These are phyloP conservation scores for Anisognathus igniventris DNA, from an alignment of 2,797 vertebrate genomes.

Conservation along the genomic window DNA sequence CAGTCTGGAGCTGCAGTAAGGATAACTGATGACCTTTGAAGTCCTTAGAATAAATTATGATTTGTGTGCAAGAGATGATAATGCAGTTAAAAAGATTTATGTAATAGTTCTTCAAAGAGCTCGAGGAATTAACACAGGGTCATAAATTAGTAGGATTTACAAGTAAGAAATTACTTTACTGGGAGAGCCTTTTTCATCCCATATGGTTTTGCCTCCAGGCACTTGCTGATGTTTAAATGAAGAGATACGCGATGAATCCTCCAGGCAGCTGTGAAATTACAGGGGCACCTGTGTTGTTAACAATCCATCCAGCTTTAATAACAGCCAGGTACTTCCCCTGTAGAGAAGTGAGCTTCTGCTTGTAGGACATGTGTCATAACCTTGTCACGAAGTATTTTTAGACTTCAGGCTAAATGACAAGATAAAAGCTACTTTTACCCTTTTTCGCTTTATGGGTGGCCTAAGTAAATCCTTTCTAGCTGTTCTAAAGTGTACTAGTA, in stretches of 20 bases:
- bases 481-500: background rate
- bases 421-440: conserved; percentile 13
- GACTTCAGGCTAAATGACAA: conserved; percentile 21
- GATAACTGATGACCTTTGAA: conserved; percentile 67
- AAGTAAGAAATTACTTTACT: conserved; percentile 39
- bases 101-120: conserved; percentile 65
- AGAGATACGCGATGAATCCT: conserved; percentile 15
- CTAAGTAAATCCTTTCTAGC: conserved; percentile 42
- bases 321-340: background rate
- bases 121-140: conserved; percentile 49
- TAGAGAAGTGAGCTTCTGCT: background rate
- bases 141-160: conserved; percentile 66
- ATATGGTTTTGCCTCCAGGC: background rate
- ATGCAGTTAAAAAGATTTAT: conserved; percentile 73
- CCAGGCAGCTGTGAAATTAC: conserved; percentile 19
- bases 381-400: conserved; percentile 34
- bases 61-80: conserved; percentile 67
- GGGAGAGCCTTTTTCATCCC: conserved; percentile 32
- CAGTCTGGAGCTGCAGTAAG: conserved; percentile 31
- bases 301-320: background rate
- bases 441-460: background rate
- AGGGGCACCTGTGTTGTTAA: conserved; percentile 2
- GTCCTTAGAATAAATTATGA: conserved; percentile 63
- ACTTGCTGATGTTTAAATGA: conserved; percentile 12
- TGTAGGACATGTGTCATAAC: conserved; percentile 16